phyloP scores from a whole-genome alignment of 2,113 vertebrate species.

The Chunga burmeisteri region DNA sequence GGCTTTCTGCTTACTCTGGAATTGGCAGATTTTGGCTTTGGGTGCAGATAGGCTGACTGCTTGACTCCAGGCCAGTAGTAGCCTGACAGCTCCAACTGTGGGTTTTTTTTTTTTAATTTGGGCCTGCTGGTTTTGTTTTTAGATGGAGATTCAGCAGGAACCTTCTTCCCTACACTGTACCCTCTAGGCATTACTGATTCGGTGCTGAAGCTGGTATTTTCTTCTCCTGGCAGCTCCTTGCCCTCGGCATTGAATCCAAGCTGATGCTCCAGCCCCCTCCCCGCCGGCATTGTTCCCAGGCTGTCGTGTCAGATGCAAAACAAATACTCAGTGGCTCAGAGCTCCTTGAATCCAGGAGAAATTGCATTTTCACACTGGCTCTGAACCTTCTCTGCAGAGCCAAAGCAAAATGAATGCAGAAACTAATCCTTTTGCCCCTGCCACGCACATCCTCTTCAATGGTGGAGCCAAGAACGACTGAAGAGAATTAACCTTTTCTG shows the following conservation, averaged over 20 bases:
- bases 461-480: slow-evolving; percentile 3
- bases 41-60: neutral
- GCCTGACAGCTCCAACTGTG: neutral
- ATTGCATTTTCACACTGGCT: slow-evolving; percentile 51
- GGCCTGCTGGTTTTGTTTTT: neutral
- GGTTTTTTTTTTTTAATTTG: neutral
- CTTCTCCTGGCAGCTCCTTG: slow-evolving; percentile 1
- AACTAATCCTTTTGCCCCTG: slow-evolving; percentile 52
- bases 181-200: neutral
- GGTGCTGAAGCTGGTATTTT: neutral
- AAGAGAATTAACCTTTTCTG: slow-evolving; percentile 29
- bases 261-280: slow-evolving; percentile 1
- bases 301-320: slow-evolving; percentile 20
- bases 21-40: neutral
- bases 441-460: neutral
- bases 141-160: neutral
- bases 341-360: slow-evolving; percentile 34
- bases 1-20: slow-evolving; percentile 9
- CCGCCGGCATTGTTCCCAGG: neutral
- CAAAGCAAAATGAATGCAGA: slow-evolving; percentile 54
- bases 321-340: slow-evolving; percentile 42
- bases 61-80: neutral
- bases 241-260: neutral
- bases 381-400: slow-evolving; percentile 7
- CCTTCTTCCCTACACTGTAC: neutral